Percentiles rank a stretch among this genome's conserved stretches.
Conservation (phyloP, 2,888 invertebrate species). For the Sesia apiformis region DNA sequence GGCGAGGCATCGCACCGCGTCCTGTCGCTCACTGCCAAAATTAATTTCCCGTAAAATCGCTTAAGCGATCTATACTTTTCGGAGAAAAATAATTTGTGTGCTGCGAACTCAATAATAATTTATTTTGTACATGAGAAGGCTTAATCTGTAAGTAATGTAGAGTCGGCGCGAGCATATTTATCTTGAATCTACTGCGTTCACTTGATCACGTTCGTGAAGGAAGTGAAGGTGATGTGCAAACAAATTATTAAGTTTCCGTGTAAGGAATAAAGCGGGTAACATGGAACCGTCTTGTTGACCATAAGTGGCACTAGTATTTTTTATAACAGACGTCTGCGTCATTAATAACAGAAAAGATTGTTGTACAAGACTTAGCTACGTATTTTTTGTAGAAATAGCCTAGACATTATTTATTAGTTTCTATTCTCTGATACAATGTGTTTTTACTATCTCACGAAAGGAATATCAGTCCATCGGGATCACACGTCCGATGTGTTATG, state of each 20-base stretch:
- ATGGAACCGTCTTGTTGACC: slow-evolving; percentile 33
- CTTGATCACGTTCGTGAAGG: slow-evolving; percentile 24
- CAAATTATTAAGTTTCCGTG: slow-evolving; percentile 54
- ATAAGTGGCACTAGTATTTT: slow-evolving; percentile 40
- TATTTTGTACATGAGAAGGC: slow-evolving; percentile 24
- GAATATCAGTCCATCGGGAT: neutral
- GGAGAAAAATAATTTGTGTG: slow-evolving; percentile 57
- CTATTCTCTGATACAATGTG: neutral
- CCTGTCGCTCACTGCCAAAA: slow-evolving; percentile 66
- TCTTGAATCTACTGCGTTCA: slow-evolving; percentile 13
- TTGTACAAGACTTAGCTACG: neutral
- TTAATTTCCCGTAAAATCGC: slow-evolving; percentile 69
- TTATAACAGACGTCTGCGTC: slow-evolving; percentile 5
- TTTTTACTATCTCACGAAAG: neutral
- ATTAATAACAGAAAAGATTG: neutral
- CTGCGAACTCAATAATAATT: slow-evolving; percentile 48
- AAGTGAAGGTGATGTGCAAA: slow-evolving; percentile 50
- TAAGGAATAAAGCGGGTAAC: slow-evolving; percentile 39
- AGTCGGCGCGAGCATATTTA: neutral
- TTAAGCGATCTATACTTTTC: slow-evolving; percentile 66
- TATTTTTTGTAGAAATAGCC: neutral
- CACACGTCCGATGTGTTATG: neutral
- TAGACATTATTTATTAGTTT: neutral
- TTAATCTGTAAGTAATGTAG: neutral
- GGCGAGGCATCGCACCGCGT: slow-evolving; percentile 29